Base-by-base conservation (phyloP, 1,140 invertebrate genomes). In the Mercenaria mercenaria region DNA sequence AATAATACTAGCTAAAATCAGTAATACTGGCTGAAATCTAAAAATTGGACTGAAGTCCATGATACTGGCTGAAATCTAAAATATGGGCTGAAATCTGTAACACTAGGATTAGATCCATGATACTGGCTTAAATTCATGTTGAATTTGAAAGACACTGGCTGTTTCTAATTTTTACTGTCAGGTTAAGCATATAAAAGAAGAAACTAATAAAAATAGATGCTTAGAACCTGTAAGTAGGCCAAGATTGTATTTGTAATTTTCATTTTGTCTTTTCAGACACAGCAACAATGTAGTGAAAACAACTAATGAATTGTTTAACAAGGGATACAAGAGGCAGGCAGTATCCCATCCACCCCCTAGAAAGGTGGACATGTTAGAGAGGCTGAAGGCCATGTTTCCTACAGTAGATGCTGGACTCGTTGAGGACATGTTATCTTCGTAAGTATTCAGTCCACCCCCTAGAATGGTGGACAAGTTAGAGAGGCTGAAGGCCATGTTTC, bases 361-460 rank as follows among this genome's bases (percentile, higher is more conserved):
- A 50, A n/a, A 18, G n/a, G 74, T 77, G 3, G 85, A 87, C 59
- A 79, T 79, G 52, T 11, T 79, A 20, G 72, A 87, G 50, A 59
- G 85, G 26, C 23, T 87, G 8, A 47, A 43, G 13, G 85, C 74
- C 1, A 87, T 87, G 85, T 87, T 64, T 59, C 74, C 85, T 26
- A 29, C 47, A 23, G 61, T 37, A 29, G 26, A 41, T n/a, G 1
- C 29, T 34, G 50, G 23, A 18, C 69, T 87, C 20, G 56, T 87
- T 0, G 39, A 56, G 8, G 84, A 87, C 26, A 76, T 87, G 50
- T 37, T 76, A 8, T 6, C 18, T 18, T 23, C 69, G 84, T 87
- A 64, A 76, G 84, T 72, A 61, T n/a, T n/a, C n/a, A n/a, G n/a
- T 34, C 85, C 72, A 37, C 52, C 52, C 59, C 85, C 85, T 15